Conservation (phyloP, 2,888 invertebrate genomes). For the Epiblema foenella region DNA sequence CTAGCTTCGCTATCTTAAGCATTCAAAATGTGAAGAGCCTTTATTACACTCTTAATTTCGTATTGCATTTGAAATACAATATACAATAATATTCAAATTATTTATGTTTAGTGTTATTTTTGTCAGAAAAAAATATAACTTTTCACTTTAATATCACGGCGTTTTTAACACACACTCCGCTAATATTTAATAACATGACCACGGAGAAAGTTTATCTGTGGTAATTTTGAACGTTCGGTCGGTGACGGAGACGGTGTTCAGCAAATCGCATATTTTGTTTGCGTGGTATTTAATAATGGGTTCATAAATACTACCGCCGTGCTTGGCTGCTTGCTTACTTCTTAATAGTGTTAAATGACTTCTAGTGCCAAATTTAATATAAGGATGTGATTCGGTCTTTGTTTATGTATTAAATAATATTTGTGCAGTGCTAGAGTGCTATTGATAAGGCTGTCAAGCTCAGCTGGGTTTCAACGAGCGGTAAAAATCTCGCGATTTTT, state of each 20-base stretch:
- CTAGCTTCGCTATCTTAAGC: not conserved
- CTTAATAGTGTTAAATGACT: conserved; percentile 25
- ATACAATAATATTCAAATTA: too few species aligned
- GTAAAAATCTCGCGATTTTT: conserved; percentile 81
- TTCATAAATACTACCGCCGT: conserved; percentile 22
- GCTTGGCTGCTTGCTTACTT: conserved; percentile 1
- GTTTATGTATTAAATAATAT: conserved; percentile 49
- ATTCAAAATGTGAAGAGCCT: not conserved
- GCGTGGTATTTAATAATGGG: conserved; percentile 39
- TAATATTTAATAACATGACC: conserved; percentile 13
- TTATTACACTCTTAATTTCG: not conserved
- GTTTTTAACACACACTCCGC: conserved; percentile 14
- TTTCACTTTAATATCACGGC: not conserved
- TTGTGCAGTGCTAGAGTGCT: conserved; percentile 58
- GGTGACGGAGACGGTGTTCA: conserved; percentile 31
- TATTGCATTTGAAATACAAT: not conserved
- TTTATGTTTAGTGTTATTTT: too few species aligned
- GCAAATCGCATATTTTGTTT: conserved; percentile 37
- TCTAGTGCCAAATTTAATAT: conserved; percentile 37
- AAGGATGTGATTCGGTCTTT: conserved; percentile 40
- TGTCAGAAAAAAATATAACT: not conserved
- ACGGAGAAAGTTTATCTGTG: conserved; percentile 31
- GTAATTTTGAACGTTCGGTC: conserved; percentile 38
- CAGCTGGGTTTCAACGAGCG: conserved; percentile 80
- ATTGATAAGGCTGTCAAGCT: conserved; percentile 79